A percentile compares a stretch with the other conserved stretches of the same genome.
phyloP scores from a whole-genome alignment of 2,113 vertebrate genomes.

The Trematocara macrostoma region DNA sequence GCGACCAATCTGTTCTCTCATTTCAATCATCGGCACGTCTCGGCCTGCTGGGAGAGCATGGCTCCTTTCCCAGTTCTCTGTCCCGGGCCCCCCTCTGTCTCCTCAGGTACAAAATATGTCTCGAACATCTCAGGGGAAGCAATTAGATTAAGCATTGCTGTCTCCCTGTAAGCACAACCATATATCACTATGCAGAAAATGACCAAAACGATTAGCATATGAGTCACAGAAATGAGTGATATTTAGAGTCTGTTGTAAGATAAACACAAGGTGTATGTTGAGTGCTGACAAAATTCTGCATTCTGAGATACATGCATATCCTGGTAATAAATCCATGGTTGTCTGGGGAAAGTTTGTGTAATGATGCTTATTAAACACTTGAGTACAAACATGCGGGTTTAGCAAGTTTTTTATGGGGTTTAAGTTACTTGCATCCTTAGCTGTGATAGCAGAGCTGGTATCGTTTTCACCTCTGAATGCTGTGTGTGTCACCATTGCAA shows the following conservation, averaged over 20 bases:
- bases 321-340: not conserved
- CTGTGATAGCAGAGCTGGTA: not conserved
- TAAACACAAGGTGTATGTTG: not conserved
- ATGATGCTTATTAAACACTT: conserved; percentile 17
- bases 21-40: not conserved
- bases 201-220: conserved; percentile 7
- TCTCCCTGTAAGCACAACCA: not conserved
- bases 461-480: not conserved
- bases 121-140: conserved; percentile 33
- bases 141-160: conserved; percentile 28
- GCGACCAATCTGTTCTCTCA: not conserved
- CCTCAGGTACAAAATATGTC: conserved; percentile 26
- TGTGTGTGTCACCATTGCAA: not conserved
- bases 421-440: not conserved
- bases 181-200: conserved; percentile 6
- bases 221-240: not conserved
- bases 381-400: not conserved
- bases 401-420: not conserved
- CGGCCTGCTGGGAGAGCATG: not conserved
- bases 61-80: conserved; percentile 12
- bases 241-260: not conserved
- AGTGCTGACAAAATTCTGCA: not conserved
- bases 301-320: not conserved
- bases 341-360: not conserved
- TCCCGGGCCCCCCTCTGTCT: not conserved